Conservation (phyloP, 2,113 vertebrate genomes). For the Corvus hawaiiensis region DNA sequence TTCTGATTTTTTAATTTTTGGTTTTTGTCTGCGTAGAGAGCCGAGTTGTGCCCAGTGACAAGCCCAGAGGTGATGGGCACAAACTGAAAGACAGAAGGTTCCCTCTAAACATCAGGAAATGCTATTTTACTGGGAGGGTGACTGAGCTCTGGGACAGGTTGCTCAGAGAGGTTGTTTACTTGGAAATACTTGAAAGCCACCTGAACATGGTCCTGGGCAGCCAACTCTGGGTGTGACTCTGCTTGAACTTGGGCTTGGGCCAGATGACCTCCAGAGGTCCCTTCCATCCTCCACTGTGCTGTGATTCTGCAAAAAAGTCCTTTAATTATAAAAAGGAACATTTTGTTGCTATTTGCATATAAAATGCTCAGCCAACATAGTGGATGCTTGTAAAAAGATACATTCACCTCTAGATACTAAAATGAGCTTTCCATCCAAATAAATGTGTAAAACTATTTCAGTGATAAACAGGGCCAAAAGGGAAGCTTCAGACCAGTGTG, state of each 20-base stretch:
- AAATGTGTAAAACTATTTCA: not conserved
- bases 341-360: not conserved
- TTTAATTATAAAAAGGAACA: not conserved
- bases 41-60: not conserved
- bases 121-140: not conserved
- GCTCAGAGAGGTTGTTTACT: no score
- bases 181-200: not conserved
- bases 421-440: not conserved
- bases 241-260: not conserved
- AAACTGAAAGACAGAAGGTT: not conserved
- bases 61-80: not conserved
- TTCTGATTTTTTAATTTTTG: not conserved
- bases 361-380: not conserved
- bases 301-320: not conserved
- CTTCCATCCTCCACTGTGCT: not conserved
- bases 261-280: not conserved
- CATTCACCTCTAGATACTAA: not conserved
- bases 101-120: not conserved
- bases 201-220: not conserved
- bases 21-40: not conserved
- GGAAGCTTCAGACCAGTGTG: not conserved
- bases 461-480: not conserved
- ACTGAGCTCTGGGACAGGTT: not conserved
- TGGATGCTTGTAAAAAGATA: not conserved
- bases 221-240: not conserved